Evolutionary conservation across 2,888 invertebrate species (phyloP).

Genomic region (Erebia aethiops): DNA sequence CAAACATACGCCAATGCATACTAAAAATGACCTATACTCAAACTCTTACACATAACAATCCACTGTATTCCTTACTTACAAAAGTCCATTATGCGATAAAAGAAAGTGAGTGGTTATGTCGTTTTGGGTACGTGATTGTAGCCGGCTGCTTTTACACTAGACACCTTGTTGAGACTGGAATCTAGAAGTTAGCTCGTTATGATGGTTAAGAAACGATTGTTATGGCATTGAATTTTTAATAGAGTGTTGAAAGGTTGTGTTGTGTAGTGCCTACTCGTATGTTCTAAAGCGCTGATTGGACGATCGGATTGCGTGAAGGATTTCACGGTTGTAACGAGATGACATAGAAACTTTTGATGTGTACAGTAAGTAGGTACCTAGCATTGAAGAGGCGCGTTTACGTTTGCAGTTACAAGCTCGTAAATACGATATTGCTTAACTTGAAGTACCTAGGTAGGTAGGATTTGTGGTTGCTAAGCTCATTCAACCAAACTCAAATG

Average conservation of each 20-base stretch:
- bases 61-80: background rate
- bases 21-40: conserved; percentile 20
- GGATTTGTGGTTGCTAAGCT: no score
- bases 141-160: conserved; percentile 58
- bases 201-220: conserved; percentile 56
- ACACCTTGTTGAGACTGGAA: conserved; percentile 77
- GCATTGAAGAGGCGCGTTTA: no score
- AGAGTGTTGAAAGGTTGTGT: conserved; percentile 33
- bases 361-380: background rate
- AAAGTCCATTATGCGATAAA: conserved; percentile 7
- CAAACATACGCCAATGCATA: conserved; percentile 50
- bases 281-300: conserved; percentile 27
- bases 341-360: conserved; percentile 21
- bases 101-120: conserved; percentile 2
- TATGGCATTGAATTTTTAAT: conserved; percentile 38
- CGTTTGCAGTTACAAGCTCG: no score
- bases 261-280: conserved; percentile 14
- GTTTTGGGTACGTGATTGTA: conserved; percentile 7
- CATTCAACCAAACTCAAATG: no score
- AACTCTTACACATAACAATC: conserved; percentile 9
- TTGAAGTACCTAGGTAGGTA: no score
- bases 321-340: conserved; percentile 30
- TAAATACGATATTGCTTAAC: no score
- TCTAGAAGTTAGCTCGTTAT: conserved; percentile 64
- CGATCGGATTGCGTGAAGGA: conserved; percentile 23